Conservation (phyloP, 2,797 vertebrate genomes). For the Natrix natrix region DNA sequence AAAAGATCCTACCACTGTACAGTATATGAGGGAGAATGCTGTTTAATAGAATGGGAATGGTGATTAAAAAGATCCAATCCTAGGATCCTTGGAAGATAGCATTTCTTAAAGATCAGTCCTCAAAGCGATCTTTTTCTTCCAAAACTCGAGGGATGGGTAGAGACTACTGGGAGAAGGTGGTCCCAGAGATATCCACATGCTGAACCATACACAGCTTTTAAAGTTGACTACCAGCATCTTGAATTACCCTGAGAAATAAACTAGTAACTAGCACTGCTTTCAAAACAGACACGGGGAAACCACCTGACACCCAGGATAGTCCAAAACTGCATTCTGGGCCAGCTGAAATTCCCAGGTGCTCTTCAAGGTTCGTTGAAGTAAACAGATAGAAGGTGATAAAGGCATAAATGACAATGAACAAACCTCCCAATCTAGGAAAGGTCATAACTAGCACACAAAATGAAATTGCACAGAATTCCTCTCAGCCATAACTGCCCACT, state of each 20-base stretch:
- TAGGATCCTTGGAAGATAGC: neutral
- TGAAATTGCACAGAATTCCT: neutral
- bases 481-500: neutral
- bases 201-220: neutral
- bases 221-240: neutral
- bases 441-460: neutral
- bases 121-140: neutral
- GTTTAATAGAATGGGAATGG: neutral
- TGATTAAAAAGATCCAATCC: neutral
- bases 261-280: neutral
- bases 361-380: neutral
- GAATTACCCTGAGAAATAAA: neutral
- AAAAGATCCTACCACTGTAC: neutral
- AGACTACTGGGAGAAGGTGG: neutral
- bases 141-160: neutral
- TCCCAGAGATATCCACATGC: neutral
- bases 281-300: neutral
- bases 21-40: neutral
- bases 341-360: neutral
- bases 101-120: neutral
- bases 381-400: neutral
- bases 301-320: neutral
- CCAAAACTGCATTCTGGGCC: neutral
- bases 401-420: neutral
- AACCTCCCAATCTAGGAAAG: neutral